Conservation (phyloP, 1,140 invertebrate genomes). For the Aplysia californica region DNA sequence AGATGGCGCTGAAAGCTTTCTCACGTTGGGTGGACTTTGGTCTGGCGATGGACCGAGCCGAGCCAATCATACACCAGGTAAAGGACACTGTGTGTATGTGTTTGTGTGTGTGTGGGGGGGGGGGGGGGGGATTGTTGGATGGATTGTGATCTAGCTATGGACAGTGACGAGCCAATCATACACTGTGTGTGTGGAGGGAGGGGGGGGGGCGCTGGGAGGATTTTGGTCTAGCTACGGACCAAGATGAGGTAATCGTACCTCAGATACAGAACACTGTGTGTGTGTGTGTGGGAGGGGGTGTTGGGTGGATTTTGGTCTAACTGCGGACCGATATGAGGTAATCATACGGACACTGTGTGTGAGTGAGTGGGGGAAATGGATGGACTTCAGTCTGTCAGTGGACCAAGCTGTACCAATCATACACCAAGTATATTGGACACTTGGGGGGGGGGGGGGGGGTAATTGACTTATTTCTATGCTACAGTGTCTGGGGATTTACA, state of each 20-base stretch:
- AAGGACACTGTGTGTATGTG: too few species aligned
- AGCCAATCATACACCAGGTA: constrained; percentile 50
- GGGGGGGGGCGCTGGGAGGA: not conserved
- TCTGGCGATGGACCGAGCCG: constrained; percentile 57
- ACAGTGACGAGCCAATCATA: constrained; percentile 60
- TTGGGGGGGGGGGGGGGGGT: too few species aligned
- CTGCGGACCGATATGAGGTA: too few species aligned
- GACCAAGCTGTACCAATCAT: too few species aligned
- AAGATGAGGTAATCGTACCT: too few species aligned
- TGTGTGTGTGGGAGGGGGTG: too few species aligned
- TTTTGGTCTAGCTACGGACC: not conserved
- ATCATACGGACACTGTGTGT: too few species aligned
- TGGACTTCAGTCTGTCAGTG: not conserved
- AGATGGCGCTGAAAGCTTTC: constrained; percentile 73
- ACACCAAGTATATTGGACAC: too few species aligned
- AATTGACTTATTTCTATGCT: too few species aligned
- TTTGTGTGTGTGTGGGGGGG: not conserved
- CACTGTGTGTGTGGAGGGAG: constrained; percentile 1
- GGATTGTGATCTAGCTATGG: constrained; percentile 67
- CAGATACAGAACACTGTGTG: too few species aligned
- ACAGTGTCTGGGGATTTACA: too few species aligned
- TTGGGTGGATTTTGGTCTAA: not conserved
- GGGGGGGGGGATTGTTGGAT: not conserved
- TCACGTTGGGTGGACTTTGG: constrained; percentile 75
- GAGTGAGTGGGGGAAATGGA: too few species aligned